Evolutionary conservation across 2,113 vertebrate species (phyloP), one percentile per base, ranked within the genome.

Genomic region (Mastomys natalensis): DNA sequence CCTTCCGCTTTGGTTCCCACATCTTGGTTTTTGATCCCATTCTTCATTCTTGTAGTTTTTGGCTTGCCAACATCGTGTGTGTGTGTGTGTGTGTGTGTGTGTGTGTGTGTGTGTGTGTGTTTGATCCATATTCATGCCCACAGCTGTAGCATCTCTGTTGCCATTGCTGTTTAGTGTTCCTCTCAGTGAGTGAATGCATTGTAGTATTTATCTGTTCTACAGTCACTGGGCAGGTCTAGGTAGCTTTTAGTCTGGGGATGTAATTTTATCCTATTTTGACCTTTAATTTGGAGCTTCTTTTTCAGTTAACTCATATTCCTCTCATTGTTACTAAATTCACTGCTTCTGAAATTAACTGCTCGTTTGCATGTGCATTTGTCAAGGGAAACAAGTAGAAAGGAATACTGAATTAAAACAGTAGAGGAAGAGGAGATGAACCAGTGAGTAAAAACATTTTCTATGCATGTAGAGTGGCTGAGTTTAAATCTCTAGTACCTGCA

Each of bases 351-450:
- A 62, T 74, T 51, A 31, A 84, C 29, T 10, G 29, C 48, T 84
- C 66, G 31, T 4, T 73, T 77, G 12, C 19, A 0, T 68, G 17
- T 77, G 13, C 22, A n/a, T 93, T 91, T 87, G 73, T 55, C 55
- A 84, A 91, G 70, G 29, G 43, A 72, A 93, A 86, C 68, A 95
- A 78, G 34, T 70, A 76, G 48, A 76, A 70, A 94, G 7, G 19
- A 94, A 87, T 87, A 48, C 24, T 73, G 45, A 90, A 91, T 81
- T n/a, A 88, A 96, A 91, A 55, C 10, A 16, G 12, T 58, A 58
- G 84, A 84, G 84, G 84, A 22, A 34, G 84, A 21, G 60, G 82
- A 66, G 60, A 12, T 64, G 60, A 5, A 31, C 48, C 60, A 13
- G 26, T 31, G 40, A 31, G 22, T 53, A 66, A 34, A 43, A 34